Base-by-base conservation (phyloP, 1,140 invertebrate genomes). In the Caenorhabditis inopinata region DNA sequence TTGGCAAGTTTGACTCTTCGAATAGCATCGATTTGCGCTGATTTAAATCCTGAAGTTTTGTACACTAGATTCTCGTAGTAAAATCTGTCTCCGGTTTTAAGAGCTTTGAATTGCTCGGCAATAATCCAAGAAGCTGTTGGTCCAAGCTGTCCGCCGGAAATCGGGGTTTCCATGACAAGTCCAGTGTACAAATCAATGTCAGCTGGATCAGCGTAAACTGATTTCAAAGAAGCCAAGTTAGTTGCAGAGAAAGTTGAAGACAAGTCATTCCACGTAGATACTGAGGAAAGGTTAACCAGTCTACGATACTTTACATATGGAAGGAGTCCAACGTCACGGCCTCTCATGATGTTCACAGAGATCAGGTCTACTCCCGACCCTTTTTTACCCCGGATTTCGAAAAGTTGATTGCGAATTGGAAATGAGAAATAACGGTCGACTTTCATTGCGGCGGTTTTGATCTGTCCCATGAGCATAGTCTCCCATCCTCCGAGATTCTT, bases 241-340 rank as follows among this genome's bases (percentile, higher is more conserved):
- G 74, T 38, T 7, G 35, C 29, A 49, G 47, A n/a, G n/a, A 92
- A 82, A 6, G 91, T 89, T n/a, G 89, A 89, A 84, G 92, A 92
- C 49, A 90, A 89, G 83, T 76, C 75, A 42, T 76, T 46, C 46
- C 42, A 58, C 1, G 38, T 62, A 29, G 14, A 23, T 0, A 53
- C 48, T 53, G 45, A 5, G 16, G 47, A 7, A 35, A 76, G 49
- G 9, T 48, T 48, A 53, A 53, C 75, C 16, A 49, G 32, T 2
- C 16, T 46, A 29, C 74, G 45, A 62, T 80, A 79, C 14, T 78
- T 58, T 35, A 53, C 45, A 88, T 96, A 97, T 0, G 92, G 91
- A 0, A 93, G 93, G 2, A 96, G 89, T 25, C 94, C 95, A 87
- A 95, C 94, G 89, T 97, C 95, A 25, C 95, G 91, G 82, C 94